Base-by-base conservation (phyloP, 2,888 invertebrate genomes). In the Philhelius pedissequus region DNA sequence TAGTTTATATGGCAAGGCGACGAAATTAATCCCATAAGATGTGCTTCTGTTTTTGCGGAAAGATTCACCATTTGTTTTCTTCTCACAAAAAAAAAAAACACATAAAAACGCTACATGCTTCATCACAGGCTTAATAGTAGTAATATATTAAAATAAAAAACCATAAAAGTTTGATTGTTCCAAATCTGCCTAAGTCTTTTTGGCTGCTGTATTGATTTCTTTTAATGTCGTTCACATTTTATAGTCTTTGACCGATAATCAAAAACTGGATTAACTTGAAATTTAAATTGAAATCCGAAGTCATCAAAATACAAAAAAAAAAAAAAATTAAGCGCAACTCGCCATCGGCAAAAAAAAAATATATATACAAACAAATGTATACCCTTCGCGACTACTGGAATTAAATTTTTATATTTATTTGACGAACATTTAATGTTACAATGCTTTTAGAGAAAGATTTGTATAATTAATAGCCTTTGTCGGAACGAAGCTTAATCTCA, bases 391-490 rank as follows among this genome's bases (percentile, higher is more conserved):
- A 84, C 84, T 84, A 84, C 84, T 84, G 84, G 84, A 84, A 84
- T 84, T 84, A 75, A 84, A 66, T 80, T 80, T 84, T 80, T 84
- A 84, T 80, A 80, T 71, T 84, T 84, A 76, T 84, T 80, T 80
- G 80, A 84, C 54, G 71, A 84, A 80, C 56, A 71, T 84, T 84
- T 84, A 71, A 84, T 84, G 84, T 76, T 80, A 62, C 84, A 76
- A 84, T 80, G 84, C 84, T 84, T 84, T 84, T 84, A 84, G 76
- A 76, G 80, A 71, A 56, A 84, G 75, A 84, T 84, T 84, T 76
- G 75, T 75, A 80, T 84, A 84, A 79, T 80, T 84, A 84, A 76
- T 80, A 30, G 75, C 80, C 80, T 84, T 80, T 84, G 84, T 84
- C 75, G 80, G 75, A 75, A 62, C 45, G 48, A 45, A 54, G n/a